Percentiles rank a stretch among this genome's conserved stretches.
Conservation (phyloP, 2,888 invertebrate genomes). For the Salpingus planirostris region DNA sequence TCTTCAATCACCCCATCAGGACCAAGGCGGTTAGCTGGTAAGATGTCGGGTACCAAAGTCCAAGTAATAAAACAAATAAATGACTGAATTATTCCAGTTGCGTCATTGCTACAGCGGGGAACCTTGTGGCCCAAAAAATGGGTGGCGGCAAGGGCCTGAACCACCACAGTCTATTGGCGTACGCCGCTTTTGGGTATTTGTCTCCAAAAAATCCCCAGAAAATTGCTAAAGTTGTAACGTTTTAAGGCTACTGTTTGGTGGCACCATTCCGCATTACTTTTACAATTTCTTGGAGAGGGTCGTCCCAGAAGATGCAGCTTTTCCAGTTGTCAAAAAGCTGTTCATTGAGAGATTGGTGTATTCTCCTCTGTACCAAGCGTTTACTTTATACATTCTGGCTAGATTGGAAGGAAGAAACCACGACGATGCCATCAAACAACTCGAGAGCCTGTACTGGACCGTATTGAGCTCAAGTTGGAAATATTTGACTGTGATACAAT, state of each 20-base stretch:
- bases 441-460: conserved; percentile 55
- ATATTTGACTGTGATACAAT: conserved; percentile 65
- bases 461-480: conserved; percentile 67
- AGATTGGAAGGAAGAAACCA: conserved; percentile 71
- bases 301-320: conserved; percentile 48
- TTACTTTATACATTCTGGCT: conserved; percentile 64
- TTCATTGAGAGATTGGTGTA: conserved; percentile 64
- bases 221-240: conserved; percentile 3
- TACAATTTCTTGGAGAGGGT: conserved; percentile 54
- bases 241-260: conserved; percentile 66
- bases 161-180: conserved; percentile 60
- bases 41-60: no score
- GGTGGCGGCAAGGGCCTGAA: conserved; percentile 55
- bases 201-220: no score
- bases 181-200: conserved; percentile 63
- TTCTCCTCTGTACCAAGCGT: conserved; percentile 59
- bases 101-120: conserved; percentile 61
- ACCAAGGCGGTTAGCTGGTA: conserved; percentile 77
- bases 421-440: conserved; percentile 51
- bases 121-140: conserved; percentile 62
- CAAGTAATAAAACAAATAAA: no score
- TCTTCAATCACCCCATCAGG: conserved; percentile 65
- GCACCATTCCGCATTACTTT: conserved; percentile 71
- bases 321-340: conserved; percentile 49
- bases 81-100: conserved; percentile 60